phyloP scores from a whole-genome alignment of 1,140 invertebrate genomes.

The Macrotrachela quadricornifera region DNA sequence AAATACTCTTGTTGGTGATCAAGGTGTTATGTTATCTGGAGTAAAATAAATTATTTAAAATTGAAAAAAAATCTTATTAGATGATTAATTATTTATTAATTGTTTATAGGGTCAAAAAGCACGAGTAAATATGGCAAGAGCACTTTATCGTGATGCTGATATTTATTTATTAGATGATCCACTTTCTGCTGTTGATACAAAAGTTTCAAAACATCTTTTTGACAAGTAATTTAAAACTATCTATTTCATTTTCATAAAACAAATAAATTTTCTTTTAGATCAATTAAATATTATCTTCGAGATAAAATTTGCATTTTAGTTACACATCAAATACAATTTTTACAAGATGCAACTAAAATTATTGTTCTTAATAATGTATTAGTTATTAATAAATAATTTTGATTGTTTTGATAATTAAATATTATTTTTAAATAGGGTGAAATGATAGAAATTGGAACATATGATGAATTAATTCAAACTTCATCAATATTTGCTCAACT shows the following conservation, averaged over 20 bases:
- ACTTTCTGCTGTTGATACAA: conserved; percentile 73
- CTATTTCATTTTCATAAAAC: too few species aligned
- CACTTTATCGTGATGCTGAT: conserved; percentile 69
- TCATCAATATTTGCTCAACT: too few species aligned
- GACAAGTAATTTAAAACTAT: conserved; percentile 30
- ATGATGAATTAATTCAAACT: too few species aligned
- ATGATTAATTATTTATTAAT: too few species aligned
- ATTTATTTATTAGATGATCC: conserved; percentile 84
- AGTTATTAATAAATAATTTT: too few species aligned
- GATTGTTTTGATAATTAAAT: too few species aligned
- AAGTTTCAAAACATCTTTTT: conserved; percentile 84
- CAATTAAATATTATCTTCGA: conserved; percentile 40
- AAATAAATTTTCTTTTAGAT: conserved; percentile 14
- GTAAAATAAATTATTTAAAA: conserved; percentile 46
- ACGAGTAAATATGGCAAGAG: conserved; percentile 73
- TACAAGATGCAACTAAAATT: conserved; percentile 50
- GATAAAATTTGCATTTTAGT: conserved; percentile 55
- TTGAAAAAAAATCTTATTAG: too few species aligned
- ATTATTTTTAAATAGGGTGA: too few species aligned
- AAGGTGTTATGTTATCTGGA: conserved; percentile 60
- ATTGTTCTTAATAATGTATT: too few species aligned
- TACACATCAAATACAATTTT: conserved; percentile 62
- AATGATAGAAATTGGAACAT: too few species aligned
- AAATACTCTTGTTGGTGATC: conserved; percentile 63
- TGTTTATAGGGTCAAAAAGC: conserved; percentile 60